These are phyloP conservation scores for Aphyosemion australe DNA, from an alignment of 2,113 vertebrate species.

Conservation along the genomic window DNA sequence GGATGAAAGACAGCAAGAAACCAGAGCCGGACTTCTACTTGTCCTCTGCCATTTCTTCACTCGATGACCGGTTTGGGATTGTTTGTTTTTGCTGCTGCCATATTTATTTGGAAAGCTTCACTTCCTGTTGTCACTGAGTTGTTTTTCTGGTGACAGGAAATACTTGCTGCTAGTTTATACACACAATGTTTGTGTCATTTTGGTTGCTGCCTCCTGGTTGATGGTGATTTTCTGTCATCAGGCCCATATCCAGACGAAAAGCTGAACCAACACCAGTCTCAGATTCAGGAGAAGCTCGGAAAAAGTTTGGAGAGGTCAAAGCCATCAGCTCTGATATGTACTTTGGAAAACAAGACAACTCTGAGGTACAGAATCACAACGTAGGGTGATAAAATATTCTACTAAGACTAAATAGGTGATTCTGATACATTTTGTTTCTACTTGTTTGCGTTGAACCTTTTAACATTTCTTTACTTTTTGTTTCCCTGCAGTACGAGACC, in stretches of 20 bases:
- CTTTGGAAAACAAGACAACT: slow-evolving; percentile 89
- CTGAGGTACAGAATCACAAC: slow-evolving; percentile 77
- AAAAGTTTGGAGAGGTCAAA: slow-evolving; percentile 90
- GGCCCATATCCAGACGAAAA: slow-evolving; percentile 84
- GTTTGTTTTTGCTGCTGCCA: not conserved
- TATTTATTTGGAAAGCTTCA: not conserved
- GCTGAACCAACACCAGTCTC: slow-evolving; percentile 67
- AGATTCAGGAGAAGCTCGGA: slow-evolving; percentile 86
- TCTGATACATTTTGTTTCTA: no score
- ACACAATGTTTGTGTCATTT: not conserved
- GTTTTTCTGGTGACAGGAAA: not conserved
- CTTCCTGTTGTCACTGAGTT: not conserved
- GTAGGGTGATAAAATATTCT: no score
- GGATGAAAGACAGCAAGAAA: slow-evolving; percentile 82
- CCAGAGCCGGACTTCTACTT: slow-evolving; percentile 79
- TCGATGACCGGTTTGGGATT: slow-evolving; percentile 82
- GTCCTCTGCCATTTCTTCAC: slow-evolving; percentile 73
- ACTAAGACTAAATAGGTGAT: no score
- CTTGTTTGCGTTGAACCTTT: no score
- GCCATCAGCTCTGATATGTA: slow-evolving; percentile 98
- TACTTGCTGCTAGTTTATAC: not conserved
- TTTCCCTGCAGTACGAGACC: slow-evolving; percentile 85
- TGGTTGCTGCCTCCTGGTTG: no score
- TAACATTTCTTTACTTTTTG: not conserved
- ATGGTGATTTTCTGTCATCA: slow-evolving; percentile 40